Percentiles rank a stretch among this genome's conserved stretches.
phyloP scores from a whole-genome alignment of 2,888 invertebrate genomes.

The Aphodius granarius region DNA sequence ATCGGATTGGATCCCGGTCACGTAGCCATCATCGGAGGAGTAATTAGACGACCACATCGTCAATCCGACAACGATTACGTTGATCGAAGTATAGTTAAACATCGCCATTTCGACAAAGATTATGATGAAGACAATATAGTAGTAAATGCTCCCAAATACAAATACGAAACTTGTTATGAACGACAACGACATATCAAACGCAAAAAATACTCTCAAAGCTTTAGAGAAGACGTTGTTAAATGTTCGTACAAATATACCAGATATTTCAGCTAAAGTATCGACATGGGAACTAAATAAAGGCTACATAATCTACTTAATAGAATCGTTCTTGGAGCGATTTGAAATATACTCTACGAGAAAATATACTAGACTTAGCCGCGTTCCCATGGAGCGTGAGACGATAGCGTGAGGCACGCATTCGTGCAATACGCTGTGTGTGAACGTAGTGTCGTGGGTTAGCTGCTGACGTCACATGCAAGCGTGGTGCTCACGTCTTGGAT shows the following conservation, averaged over 20 bases:
- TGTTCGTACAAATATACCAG: background rate
- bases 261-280: background rate
- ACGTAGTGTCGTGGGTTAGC: no score
- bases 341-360: background rate
- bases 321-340: background rate
- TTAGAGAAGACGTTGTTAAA: background rate
- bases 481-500: no score
- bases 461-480: no score
- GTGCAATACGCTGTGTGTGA: no score
- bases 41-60: background rate
- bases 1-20: constrained; percentile 1
- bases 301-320: background rate
- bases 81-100: background rate
- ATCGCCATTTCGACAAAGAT: background rate
- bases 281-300: background rate
- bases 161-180: background rate
- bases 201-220: background rate
- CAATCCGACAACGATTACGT: no score
- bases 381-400: no score
- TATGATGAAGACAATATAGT: background rate
- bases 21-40: background rate
- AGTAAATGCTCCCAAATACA: background rate
- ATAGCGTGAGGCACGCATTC: no score
- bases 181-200: background rate
- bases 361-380: background rate